Base-by-base conservation (phyloP, 2,113 vertebrate species). In the Butorides virescens region DNA sequence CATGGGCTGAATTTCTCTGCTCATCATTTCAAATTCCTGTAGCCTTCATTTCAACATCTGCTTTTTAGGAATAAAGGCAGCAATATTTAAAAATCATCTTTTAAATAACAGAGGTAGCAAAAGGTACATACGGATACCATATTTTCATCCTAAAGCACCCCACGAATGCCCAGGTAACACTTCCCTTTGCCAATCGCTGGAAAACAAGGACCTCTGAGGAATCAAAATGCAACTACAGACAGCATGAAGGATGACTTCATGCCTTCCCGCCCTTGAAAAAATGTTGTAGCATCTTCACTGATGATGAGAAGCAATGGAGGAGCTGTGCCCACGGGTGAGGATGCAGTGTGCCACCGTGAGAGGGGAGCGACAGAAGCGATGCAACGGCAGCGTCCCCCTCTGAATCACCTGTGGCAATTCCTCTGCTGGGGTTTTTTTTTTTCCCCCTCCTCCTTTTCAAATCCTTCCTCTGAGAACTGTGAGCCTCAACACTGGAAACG, bases 321-420 rank as follows among this genome's bases (percentile, higher is more conserved):
- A 30, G 67, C 34, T 29, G 44, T 25, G 72, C 39, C 90, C 78
- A 72, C 2, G 6, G 36, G 61, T 1, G 7, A 95, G 70, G 66
- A 62, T 21, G 23, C 15, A 61, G 53, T 0, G 0, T 27, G 53
- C 49, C 86, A 55, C 75, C 0, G 0, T 3, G 53, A 49, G 26
- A 59, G 34, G 0, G 1, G 67, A 65, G 62, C 0, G 0, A 42
- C 62, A 42, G 9, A 11, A 70, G 27, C 1, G 61, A 70, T 8
- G 52, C 71, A 78, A 25, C 25, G 59, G 74, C 73, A 80, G 27
- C 4, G 3, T 21, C 26, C 9, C 13, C 5, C 49, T 53, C 46
- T 11, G 39, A 80, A 84, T 26, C 55, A 77, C 68, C 68, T 8
- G 13, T 72, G 83, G 63, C 76, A 53, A 37, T 8, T 58, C 73